These are phyloP conservation scores for Nothura maculosa DNA, from an alignment of 2,797 vertebrate species.

Conservation along the genomic window DNA sequence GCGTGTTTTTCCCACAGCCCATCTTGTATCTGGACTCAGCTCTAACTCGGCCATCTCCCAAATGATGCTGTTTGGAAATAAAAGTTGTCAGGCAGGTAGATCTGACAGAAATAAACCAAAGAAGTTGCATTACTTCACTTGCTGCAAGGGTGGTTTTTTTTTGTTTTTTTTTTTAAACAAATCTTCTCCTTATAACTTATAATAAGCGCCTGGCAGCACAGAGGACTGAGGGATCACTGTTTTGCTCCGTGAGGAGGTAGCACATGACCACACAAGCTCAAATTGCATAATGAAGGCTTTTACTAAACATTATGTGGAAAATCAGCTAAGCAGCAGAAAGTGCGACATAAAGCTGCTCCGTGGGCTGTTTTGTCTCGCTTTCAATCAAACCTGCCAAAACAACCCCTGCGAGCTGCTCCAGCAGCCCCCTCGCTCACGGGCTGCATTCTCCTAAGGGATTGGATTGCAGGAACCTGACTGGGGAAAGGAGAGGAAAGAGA, in stretches of 20 bases:
- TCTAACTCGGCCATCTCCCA: background rate
- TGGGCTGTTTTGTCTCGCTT: background rate
- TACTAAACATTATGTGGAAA: conserved; percentile 27
- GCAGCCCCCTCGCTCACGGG: background rate
- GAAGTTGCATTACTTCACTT: background rate
- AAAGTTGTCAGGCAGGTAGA: background rate
- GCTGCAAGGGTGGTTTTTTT: background rate
- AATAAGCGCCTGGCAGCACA: background rate
- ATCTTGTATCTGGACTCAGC: background rate
- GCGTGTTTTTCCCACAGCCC: background rate
- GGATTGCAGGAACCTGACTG: background rate
- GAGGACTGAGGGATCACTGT: conserved; percentile 39
- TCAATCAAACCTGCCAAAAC: background rate
- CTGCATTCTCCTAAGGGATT: accelerated
- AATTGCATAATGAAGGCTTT: conserved; percentile 61
- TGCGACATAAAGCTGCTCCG: background rate
- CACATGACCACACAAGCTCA: conserved; percentile 65
- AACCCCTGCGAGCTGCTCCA: background rate
- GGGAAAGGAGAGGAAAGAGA: background rate
- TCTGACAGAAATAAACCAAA: background rate
- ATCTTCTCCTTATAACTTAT: background rate
- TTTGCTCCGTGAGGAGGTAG: background rate
- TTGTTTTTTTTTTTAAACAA: background rate
- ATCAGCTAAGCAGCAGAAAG: conserved; percentile 18
- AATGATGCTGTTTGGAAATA: background rate